Evolutionary conservation across 2,797 vertebrate genomes (phyloP).

Genomic region (Coregonus ussuriensis): DNA sequence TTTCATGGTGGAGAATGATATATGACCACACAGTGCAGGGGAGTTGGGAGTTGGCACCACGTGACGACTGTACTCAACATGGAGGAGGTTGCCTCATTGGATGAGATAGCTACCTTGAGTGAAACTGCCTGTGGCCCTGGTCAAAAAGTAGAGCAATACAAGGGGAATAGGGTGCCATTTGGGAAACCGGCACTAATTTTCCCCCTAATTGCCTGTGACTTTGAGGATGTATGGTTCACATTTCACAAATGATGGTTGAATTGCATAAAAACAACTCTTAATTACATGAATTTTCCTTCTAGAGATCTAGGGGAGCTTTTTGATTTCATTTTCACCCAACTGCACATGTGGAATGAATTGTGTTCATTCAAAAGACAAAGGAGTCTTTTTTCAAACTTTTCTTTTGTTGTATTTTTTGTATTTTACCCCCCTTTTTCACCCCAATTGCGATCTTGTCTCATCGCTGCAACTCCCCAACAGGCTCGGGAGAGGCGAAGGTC

Average conservation of each 20-base stretch:
- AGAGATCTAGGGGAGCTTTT: neutral
- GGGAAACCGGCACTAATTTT: too few species aligned
- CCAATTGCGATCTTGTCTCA: too few species aligned
- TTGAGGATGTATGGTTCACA: too few species aligned
- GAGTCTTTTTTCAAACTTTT: neutral
- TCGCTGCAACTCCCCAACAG: too few species aligned
- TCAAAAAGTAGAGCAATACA: too few species aligned
- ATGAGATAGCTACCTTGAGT: neutral
- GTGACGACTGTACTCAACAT: neutral
- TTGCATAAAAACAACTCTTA: neutral
- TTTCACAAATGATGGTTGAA: neutral
- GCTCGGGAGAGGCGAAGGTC: too few species aligned
- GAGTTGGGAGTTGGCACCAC: neutral
- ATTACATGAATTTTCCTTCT: neutral
- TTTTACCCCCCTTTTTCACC: too few species aligned
- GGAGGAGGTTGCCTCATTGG: neutral
- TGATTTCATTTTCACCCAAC: neutral
- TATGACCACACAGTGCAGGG: neutral
- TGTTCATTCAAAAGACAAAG: neutral
- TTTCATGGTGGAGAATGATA: neutral
- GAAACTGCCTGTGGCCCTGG: too few species aligned
- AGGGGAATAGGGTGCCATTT: too few species aligned
- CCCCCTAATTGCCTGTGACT: too few species aligned
- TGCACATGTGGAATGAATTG: neutral
- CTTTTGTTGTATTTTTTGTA: too few species aligned